Evolutionary conservation across 2,113 vertebrate species (phyloP).

Genomic region (Neodon shergylaensis): DNA sequence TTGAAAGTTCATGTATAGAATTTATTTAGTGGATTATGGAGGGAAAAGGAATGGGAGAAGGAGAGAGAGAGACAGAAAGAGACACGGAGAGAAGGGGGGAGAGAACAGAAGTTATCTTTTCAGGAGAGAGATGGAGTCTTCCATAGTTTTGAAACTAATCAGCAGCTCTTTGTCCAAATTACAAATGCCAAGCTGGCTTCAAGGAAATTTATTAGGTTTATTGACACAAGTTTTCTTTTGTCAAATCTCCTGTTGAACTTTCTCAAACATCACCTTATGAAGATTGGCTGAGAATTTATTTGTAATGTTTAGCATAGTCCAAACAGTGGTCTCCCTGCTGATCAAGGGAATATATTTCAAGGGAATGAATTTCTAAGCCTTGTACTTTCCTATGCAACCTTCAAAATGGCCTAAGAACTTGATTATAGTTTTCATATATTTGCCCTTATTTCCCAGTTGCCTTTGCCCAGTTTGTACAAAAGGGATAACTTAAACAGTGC

Average conservation of each 20-base stretch:
- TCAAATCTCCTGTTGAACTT: constrained; percentile 28
- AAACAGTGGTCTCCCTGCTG: background rate
- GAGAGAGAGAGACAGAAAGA: too few species aligned
- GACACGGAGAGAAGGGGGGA: too few species aligned
- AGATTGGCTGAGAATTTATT: constrained; percentile 18
- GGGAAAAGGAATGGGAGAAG: too few species aligned
- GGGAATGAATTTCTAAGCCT: constrained; percentile 7
- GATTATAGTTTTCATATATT: background rate
- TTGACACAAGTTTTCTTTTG: constrained; percentile 17
- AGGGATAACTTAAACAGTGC: background rate
- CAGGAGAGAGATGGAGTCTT: background rate
- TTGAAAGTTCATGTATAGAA: too few species aligned
- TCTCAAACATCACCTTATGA: background rate
- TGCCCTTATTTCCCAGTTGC: background rate
- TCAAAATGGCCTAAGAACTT: background rate
- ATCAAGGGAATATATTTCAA: background rate
- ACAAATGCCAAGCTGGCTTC: constrained; percentile 46
- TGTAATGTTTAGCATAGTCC: background rate
- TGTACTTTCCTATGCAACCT: background rate
- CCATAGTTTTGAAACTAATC: background rate
- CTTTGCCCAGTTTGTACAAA: background rate
- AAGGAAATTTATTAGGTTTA: constrained; percentile 57
- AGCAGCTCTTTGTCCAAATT: constrained; percentile 11
- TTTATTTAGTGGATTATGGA: too few species aligned
- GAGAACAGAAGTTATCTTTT: too few species aligned